phyloP scores from a whole-genome alignment of 2,888 invertebrate genomes.

The Stenotaenia linearis region DNA sequence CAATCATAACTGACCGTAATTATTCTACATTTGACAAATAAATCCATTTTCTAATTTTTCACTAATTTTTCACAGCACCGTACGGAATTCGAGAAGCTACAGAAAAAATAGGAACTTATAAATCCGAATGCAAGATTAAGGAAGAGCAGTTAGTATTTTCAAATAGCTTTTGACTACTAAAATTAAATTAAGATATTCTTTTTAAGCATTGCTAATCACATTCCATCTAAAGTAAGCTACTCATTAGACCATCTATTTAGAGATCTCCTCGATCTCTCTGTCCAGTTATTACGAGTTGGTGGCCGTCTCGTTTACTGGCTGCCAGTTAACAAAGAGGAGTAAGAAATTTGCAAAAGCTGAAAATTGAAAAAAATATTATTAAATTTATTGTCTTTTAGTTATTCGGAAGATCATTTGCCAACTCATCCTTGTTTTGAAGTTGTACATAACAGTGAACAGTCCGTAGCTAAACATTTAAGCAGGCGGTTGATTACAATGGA shows the following conservation, averaged over 20 bases:
- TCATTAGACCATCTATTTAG: conserved; percentile 70
- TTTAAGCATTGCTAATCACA: conserved; percentile 44
- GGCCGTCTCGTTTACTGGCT: conserved; percentile 93
- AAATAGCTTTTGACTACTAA: background rate
- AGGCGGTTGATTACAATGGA: conserved; percentile 79
- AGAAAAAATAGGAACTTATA: conserved; percentile 64
- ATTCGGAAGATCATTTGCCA: conserved; percentile 66
- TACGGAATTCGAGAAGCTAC: conserved; percentile 95
- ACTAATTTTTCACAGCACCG: conserved; percentile 63
- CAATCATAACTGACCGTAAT: conserved; percentile 92
- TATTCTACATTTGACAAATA: background rate
- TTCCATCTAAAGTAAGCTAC: conserved; percentile 66
- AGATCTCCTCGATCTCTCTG: conserved; percentile 80
- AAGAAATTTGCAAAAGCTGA: conserved; percentile 37
- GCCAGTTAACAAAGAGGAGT: conserved; percentile 57
- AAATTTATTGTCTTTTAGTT: conserved; percentile 45
- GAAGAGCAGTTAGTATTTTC: conserved; percentile 53
- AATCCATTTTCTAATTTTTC: background rate
- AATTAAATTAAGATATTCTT: background rate
- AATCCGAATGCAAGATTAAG: conserved; percentile 57
- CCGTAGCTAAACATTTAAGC: conserved; percentile 70
- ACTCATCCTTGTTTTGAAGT: conserved; percentile 70
- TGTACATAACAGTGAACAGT: conserved; percentile 81
- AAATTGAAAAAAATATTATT: conserved; percentile 23
- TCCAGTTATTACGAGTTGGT: conserved; percentile 63